Base-by-base conservation (phyloP, 2,113 vertebrate species). In the Casuarius casuarius region DNA sequence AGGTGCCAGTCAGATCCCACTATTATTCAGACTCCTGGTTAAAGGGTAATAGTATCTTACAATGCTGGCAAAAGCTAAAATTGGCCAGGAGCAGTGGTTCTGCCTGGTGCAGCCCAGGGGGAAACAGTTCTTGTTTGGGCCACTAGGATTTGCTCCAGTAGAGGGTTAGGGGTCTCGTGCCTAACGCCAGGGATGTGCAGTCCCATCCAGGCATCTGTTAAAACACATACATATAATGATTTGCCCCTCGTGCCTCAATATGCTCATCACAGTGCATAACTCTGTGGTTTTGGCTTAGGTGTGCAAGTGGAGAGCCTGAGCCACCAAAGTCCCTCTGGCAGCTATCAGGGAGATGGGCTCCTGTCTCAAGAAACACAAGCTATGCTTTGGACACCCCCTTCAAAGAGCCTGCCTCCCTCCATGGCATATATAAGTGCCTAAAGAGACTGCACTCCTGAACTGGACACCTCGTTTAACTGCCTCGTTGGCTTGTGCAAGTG, bases 241-340 rank as follows among this genome's bases (percentile, higher is more conserved):
- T 91, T 65, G 68, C 62, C 58, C 28, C 73, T 70, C 40, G 23
- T 2, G 1, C 49, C 40, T 7, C 76, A 28, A 51, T 0, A 0
- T 38, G 33, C 54, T 65, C 74, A 25, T 44, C 42, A 40, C 28
- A 56, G 78, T 65, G 84, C 72, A 84, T 75, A 71, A 63, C 18
- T 65, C 46, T 5, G 1, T 56, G n/a, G 0, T 0, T 87, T 73
- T 74, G 58, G 21, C 19, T 87, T 31, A 54, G 31, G 29, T 7
- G 52, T 42, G n/a, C 58, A 59, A 61, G 23, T 11, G 54, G 74
- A 19, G 58, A 78, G 28, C 51, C 82, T 67, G 91, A 68, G 51
- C 62, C 67, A 49, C 84, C 92, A 46, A 0, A 21, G 90, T 92
- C 85, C 82, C 81, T 89, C 92, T 90, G 94, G 95, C 54, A 94